Conservation (phyloP, 2,113 vertebrate species). For the Oreochromis aureus region DNA sequence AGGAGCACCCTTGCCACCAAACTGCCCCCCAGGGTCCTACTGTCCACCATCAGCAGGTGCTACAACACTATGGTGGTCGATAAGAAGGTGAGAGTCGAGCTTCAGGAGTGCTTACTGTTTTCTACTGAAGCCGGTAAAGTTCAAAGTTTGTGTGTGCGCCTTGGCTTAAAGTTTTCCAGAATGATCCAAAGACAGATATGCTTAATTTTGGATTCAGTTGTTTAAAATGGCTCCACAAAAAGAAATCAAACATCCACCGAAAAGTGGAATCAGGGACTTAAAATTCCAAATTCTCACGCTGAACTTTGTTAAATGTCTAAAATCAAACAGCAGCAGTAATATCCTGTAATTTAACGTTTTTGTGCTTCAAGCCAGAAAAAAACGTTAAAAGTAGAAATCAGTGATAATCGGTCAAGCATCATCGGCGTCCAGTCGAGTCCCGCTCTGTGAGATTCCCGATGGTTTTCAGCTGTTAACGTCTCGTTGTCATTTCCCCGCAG, state of each 20-base stretch:
- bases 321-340: neutral
- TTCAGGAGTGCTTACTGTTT: neutral
- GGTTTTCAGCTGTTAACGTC: neutral
- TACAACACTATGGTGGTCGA: constrained; percentile 72
- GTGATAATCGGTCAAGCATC: neutral
- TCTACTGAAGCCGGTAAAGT: neutral
- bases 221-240: neutral
- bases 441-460: neutral
- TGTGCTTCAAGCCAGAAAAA: neutral
- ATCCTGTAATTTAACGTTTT: neutral
- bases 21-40: constrained; percentile 83
- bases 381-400: accelerated
- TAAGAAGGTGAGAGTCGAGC: constrained; percentile 71
- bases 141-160: neutral
- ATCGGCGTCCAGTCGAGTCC: too few species aligned
- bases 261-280: neutral
- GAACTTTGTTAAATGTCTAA: neutral
- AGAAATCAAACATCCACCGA: neutral
- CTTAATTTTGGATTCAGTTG: neutral
- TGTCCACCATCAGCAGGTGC: constrained; percentile 79
- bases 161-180: neutral
- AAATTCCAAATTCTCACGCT: neutral
- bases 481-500: constrained; percentile 50
- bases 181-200: neutral
- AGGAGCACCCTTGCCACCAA: constrained; percentile 80